phyloP scores from a whole-genome alignment of 2,888 invertebrate genomes.

The Eilema griseolum region DNA sequence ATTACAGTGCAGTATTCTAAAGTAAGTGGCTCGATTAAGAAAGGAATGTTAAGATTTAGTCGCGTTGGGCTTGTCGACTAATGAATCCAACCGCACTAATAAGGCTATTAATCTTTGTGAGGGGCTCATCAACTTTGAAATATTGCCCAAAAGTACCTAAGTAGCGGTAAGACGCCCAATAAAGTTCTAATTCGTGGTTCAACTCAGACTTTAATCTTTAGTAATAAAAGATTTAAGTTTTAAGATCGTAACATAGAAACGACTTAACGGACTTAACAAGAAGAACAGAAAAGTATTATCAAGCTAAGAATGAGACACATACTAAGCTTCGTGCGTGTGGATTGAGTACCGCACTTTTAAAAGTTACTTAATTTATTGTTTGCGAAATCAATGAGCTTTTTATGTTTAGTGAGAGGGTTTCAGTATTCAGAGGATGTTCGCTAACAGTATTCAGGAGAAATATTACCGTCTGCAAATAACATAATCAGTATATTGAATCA shows the following conservation, averaged over 20 bases:
- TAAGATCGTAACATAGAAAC: background rate
- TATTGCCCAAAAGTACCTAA: background rate
- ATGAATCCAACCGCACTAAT: background rate
- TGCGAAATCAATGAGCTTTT: too few species aligned
- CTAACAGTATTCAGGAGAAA: too few species aligned
- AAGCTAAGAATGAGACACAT: background rate
- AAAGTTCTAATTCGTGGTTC: conserved; percentile 1
- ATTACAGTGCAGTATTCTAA: background rate
- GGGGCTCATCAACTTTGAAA: conserved; percentile 2
- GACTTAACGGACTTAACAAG: background rate
- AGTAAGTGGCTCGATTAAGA: background rate
- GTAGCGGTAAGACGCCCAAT: background rate
- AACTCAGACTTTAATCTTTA: background rate
- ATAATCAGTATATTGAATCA: too few species aligned
- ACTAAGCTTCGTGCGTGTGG: background rate
- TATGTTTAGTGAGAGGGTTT: too few species aligned
- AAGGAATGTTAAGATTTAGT: background rate
- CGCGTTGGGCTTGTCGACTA: background rate
- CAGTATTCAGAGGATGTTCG: too few species aligned
- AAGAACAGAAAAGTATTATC: background rate
- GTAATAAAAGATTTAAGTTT: conserved; percentile 3
- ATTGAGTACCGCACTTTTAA: background rate
- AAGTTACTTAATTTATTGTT: background rate
- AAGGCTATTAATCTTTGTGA: background rate
- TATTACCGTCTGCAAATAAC: too few species aligned